Percentiles rank a stretch among this genome's conserved stretches.
phyloP scores from a whole-genome alignment of 2,113 vertebrate species.

The Genyomyrus donnyi region DNA sequence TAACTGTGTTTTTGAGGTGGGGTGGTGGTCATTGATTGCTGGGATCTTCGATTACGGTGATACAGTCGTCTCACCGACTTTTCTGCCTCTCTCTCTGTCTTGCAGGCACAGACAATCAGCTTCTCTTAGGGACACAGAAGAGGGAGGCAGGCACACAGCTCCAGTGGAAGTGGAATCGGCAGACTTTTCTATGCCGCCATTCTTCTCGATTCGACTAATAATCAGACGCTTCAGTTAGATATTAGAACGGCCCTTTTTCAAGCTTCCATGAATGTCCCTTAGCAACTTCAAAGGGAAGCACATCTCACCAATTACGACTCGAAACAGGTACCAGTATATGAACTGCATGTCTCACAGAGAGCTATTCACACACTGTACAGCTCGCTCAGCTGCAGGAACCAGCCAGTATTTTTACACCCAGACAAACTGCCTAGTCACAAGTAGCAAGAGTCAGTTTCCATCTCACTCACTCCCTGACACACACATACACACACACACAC shows the following conservation, averaged over 20 bases:
- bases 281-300: not conserved
- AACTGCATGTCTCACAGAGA: not conserved
- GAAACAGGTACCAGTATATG: not conserved
- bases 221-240: not conserved
- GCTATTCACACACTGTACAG: not conserved
- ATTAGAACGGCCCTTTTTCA: not conserved
- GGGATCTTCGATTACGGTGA: not conserved
- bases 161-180: not conserved
- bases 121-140: slow-evolving; percentile 32
- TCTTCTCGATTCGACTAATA: not conserved
- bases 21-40: not conserved
- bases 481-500: not conserved
- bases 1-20: not conserved
- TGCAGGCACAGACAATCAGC: slow-evolving; percentile 43
- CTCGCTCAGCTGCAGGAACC: not conserved
- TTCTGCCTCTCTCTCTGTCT: slow-evolving; percentile 26
- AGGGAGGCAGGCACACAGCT: slow-evolving; percentile 24
- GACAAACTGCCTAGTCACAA: slow-evolving; percentile 5
- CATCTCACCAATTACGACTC: not conserved
- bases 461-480: not conserved
- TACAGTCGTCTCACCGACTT: not conserved
- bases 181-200: not conserved
- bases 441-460: not conserved
- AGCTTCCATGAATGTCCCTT: not conserved
- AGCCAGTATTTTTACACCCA: not conserved